Percentiles rank a stretch among this genome's conserved stretches.
Conservation (phyloP, 2,113 vertebrate species). For the Podilymbus podiceps region DNA sequence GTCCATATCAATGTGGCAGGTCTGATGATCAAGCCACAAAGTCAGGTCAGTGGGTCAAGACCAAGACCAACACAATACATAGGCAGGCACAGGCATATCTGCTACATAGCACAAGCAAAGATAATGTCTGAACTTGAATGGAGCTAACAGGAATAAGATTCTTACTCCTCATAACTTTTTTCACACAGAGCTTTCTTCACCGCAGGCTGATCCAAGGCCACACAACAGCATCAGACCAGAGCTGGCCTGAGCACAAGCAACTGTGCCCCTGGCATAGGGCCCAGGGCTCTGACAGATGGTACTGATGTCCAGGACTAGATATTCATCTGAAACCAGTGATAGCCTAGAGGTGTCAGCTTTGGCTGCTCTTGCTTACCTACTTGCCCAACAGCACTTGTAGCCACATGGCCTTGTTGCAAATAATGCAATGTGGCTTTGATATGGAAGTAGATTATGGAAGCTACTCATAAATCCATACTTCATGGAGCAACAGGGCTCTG, state of each 20-base stretch:
- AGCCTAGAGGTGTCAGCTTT: neutral
- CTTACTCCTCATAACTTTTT: neutral
- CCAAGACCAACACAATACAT: neutral
- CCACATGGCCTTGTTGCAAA: neutral
- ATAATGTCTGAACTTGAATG: neutral
- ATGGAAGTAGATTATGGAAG: neutral
- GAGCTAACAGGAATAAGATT: neutral
- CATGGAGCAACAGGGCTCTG: neutral
- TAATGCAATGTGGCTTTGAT: neutral
- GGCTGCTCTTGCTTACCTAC: neutral
- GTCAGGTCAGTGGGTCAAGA: neutral
- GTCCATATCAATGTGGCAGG: neutral
- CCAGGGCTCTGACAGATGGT: neutral
- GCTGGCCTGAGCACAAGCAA: neutral
- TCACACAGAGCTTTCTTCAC: neutral
- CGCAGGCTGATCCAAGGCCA: neutral
- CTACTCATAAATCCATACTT: neutral
- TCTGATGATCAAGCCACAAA: neutral
- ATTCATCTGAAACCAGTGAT: neutral
- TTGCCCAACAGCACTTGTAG: neutral
- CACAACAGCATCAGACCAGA: accelerated
- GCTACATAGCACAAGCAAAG: accelerated
- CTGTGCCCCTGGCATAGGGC: neutral
- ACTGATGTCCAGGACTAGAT: neutral
- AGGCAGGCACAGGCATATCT: neutral